Base-by-base conservation (phyloP, 2,113 vertebrate genomes). In the Brienomyrus longianalis region DNA sequence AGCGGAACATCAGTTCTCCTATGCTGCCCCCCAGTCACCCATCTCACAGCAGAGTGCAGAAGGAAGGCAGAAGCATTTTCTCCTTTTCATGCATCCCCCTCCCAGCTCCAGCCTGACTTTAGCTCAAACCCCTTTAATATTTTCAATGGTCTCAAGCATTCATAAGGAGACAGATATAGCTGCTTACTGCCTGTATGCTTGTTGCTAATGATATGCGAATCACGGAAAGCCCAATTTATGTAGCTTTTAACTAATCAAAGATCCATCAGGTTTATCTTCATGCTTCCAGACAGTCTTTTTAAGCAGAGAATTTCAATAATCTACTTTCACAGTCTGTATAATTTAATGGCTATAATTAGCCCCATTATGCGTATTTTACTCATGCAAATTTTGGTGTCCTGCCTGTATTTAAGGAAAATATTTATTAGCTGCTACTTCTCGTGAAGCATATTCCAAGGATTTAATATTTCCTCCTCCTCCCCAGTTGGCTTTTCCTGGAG, bases 281-380 rank as follows among this genome's bases (percentile, higher is more conserved):
- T 92, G 87, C 92, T 88, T 92, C 91, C 94, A 93, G 91, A 93
- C 90, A 92, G 84, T 88, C 91, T 90, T 92, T 88, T 91, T 92
- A 93, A 92, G 90, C 89, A 91, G 89, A 91, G 93, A 93, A 93
- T 94, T 93, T 93, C 92, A 95, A 90, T 94, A 91, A 91, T 92
- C 91, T 83, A 85, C 88, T 86, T 90, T 91, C 91, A 92, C 92
- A 93, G 27, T 62, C 31, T 88, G 21, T 94, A 91, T 92, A 94
- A 95, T 96, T 94, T 94, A 94, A 95, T 91, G 83, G 77, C 91
- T 93, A 92, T 93, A 94, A 94, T 94, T 94, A 91, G 90, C 91
- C 92, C 92, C 89, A 90, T 92, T 83, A 87, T 93, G 92, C 90
- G 39, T 86, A 89, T 93, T 88, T 45, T 17, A 88, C 92, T 92